phyloP scores from a whole-genome alignment of 2,113 vertebrate genomes.

The Oreochromis spilurus region DNA sequence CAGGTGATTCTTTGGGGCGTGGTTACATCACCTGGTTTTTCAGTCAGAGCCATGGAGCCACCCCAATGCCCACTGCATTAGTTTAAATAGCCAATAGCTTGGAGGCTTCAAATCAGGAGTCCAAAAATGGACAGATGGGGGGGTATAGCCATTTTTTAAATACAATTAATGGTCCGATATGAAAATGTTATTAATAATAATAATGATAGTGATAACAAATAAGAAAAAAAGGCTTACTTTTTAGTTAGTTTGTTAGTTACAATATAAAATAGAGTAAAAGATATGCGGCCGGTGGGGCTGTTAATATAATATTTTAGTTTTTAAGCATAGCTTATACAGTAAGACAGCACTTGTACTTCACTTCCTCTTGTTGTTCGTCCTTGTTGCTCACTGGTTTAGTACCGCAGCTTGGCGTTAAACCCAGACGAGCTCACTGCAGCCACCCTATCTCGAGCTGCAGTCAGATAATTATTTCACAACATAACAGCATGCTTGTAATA shows the following conservation, averaged over 20 bases:
- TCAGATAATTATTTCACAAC: not conserved
- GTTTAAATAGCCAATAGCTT: not conserved
- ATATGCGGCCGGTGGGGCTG: not conserved
- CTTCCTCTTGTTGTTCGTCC: not conserved
- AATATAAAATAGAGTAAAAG: not conserved
- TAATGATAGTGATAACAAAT: too few species aligned
- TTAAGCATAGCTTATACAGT: not conserved
- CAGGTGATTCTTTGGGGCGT: not conserved
- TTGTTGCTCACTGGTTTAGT: not conserved
- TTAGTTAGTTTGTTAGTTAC: not conserved
- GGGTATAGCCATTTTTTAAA: not conserved
- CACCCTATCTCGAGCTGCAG: not conserved
- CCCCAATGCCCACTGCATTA: not conserved
- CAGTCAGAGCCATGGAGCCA: not conserved
- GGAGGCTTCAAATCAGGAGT: not conserved
- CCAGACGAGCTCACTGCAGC: not conserved
- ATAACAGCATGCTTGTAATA: not conserved
- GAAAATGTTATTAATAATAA: not conserved
- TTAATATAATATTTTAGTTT: not conserved
- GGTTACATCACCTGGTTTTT: not conserved
- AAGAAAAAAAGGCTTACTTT: not conserved
- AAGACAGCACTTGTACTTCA: not conserved
- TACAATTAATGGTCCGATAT: not conserved
- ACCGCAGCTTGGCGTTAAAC: not conserved
- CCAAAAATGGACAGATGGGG: not conserved